Evolutionary conservation across 2,888 invertebrate species (phyloP).

Genomic region (Melanostoma scalare): DNA sequence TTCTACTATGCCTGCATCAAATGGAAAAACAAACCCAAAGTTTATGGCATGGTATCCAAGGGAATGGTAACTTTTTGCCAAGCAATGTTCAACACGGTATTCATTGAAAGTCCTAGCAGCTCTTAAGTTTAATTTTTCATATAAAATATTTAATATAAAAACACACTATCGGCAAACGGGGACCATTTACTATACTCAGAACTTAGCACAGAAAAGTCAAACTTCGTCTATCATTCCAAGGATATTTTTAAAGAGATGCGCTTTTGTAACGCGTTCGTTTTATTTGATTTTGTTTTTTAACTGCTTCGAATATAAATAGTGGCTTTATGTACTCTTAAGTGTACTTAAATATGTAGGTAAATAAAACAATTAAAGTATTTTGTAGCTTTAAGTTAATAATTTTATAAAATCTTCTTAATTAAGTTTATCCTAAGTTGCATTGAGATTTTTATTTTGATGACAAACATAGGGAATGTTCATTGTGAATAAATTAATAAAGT

Average conservation of each 20-base stretch:
- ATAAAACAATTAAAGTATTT: constrained; percentile 14
- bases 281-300: constrained; percentile 20
- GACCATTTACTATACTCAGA: constrained; percentile 59
- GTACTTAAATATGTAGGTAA: constrained; percentile 38
- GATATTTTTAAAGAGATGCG: constrained; percentile 55
- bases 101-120: constrained; percentile 83
- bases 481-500: constrained; percentile 36
- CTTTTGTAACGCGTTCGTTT: constrained; percentile 45
- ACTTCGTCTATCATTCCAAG: constrained; percentile 44
- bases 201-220: not conserved
- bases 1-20: constrained; percentile 89
- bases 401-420: constrained; percentile 28
- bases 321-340: constrained; percentile 49
- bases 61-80: constrained; percentile 84
- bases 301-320: constrained; percentile 16
- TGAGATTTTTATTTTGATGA: constrained; percentile 26
- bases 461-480: constrained; percentile 43
- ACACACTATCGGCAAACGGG: not conserved
- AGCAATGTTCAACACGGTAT: constrained; percentile 85
- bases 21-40: constrained; percentile 85
- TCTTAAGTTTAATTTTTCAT: constrained; percentile 38
- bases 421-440: constrained; percentile 16
- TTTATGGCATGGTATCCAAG: constrained; percentile 83
- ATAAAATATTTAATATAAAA: not conserved
- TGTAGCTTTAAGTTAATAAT: constrained; percentile 39